Evolutionary conservation across 2,113 vertebrate species (phyloP).

Genomic region (Callipepla squamata): DNA sequence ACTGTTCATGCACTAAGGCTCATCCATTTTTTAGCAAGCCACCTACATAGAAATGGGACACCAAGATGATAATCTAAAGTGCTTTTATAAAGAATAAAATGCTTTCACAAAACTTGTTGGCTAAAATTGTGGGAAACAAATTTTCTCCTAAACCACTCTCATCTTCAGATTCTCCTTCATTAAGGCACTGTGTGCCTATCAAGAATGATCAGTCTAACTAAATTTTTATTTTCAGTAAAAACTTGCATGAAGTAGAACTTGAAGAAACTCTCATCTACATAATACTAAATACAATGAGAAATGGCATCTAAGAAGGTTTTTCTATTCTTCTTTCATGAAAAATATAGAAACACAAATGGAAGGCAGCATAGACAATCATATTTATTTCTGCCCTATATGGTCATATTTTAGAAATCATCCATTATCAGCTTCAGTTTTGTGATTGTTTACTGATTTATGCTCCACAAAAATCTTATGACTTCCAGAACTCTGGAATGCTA

Average conservation of each 20-base stretch:
- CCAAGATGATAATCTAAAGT: neutral
- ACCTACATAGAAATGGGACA: neutral
- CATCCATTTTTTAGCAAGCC: conserved; percentile 28
- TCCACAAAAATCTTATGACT: neutral
- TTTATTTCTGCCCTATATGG: neutral
- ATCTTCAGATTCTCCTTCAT: neutral
- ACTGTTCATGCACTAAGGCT: neutral
- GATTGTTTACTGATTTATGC: neutral
- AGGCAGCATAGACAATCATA: neutral
- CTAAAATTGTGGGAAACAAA: neutral
- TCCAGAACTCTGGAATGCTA: neutral
- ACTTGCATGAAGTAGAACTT: neutral
- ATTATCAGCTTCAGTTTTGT: neutral
- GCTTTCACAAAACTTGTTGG: neutral
- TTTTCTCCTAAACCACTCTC: neutral
- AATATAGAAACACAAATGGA: neutral
- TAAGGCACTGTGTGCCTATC: neutral
- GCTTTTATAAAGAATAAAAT: neutral
- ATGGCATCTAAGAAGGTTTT: neutral
- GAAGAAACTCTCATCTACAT: neutral
- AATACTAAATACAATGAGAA: neutral
- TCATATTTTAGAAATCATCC: neutral
- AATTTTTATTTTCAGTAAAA: neutral
- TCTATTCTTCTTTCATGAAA: neutral
- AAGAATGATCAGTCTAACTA: neutral